Conservation (phyloP, 2,113 vertebrate genomes). For the Notothenia coriiceps region DNA sequence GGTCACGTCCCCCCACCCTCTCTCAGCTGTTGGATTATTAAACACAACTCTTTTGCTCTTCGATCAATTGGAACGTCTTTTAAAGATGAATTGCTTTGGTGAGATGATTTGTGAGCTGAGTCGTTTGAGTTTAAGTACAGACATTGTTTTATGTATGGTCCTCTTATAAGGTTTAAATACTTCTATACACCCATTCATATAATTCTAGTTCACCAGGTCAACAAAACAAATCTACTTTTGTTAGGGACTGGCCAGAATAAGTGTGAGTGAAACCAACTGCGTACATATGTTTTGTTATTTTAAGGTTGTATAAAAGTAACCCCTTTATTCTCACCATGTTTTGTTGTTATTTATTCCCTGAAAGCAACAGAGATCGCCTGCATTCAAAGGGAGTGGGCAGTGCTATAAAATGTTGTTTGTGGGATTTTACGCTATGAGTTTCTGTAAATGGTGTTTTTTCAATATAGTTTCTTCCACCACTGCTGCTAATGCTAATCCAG, state of each 20-base stretch:
- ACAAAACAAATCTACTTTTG: background rate
- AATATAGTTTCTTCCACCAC: background rate
- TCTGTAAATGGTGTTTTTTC: background rate
- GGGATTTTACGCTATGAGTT: background rate
- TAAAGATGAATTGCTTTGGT: conserved; percentile 13
- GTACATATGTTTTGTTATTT: background rate
- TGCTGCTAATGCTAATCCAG: background rate
- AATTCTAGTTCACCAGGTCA: background rate
- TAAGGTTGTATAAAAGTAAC: background rate
- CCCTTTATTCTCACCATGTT: background rate
- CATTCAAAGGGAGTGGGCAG: background rate
- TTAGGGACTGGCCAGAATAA: background rate
- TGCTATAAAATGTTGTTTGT: background rate
- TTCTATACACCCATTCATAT: background rate
- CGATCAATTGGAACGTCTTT: conserved; percentile 21
- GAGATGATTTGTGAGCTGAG: conserved; percentile 6
- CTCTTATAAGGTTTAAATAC: background rate
- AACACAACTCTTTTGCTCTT: conserved; percentile 1
- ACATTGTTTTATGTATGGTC: conserved; percentile 1
- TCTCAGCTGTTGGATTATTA: conserved; percentile 42
- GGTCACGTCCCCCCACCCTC: conserved; percentile 25
- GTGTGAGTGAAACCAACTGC: background rate
- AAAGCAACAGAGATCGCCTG: background rate
- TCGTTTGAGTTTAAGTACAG: background rate
- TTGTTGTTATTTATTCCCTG: background rate